Evolutionary conservation across 2,888 invertebrate species (phyloP).

Genomic region (Apamea sordens): DNA sequence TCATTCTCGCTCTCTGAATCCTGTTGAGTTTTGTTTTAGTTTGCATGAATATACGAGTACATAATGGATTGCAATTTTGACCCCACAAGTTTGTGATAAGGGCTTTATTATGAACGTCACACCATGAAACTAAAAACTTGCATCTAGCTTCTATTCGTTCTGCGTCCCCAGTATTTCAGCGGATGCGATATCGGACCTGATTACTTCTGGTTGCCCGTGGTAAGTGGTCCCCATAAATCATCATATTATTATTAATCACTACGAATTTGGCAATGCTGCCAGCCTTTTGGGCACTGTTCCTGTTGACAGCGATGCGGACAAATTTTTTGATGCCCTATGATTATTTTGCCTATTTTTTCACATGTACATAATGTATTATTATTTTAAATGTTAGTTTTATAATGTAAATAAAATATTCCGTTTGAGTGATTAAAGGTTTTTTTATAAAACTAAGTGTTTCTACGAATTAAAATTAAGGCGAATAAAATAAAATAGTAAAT

Average conservation of each 20-base stretch:
- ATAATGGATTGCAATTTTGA: not conserved
- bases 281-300: no score
- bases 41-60: not conserved
- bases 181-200: not conserved
- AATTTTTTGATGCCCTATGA: no score
- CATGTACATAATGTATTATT: no score
- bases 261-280: no score
- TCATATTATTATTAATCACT: not conserved
- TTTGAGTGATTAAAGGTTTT: no score
- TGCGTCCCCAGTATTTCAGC: conserved; percentile 1
- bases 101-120: not conserved
- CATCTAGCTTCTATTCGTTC: not conserved
- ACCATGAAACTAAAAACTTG: not conserved
- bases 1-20: no score
- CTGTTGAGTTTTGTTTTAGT: not conserved
- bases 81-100: not conserved
- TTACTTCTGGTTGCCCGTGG: not conserved
- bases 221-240: not conserved
- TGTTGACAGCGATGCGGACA: no score
- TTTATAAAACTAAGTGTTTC: no score
- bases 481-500: no score
- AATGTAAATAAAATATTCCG: no score
- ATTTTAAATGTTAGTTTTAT: no score
- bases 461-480: not conserved
- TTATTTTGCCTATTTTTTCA: no score